Conservation (phyloP, 2,888 invertebrate species). For the Caenorhabditis angaria region DNA sequence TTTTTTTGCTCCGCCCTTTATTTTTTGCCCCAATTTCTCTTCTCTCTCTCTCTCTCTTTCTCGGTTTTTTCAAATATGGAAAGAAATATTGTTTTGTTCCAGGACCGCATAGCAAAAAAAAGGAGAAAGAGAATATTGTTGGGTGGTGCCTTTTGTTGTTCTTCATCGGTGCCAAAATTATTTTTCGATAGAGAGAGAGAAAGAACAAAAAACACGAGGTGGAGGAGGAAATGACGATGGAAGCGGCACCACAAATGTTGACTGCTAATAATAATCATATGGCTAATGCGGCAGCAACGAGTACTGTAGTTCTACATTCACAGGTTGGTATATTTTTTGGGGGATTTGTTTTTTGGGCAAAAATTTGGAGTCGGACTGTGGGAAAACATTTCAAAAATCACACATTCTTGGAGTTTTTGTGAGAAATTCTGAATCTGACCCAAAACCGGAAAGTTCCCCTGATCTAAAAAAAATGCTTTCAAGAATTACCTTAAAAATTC, state of each 20-base stretch:
- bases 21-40: conserved; percentile 10
- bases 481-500: too few relatives aligned
- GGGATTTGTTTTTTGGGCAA: not conserved
- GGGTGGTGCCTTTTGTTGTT: conserved; percentile 2
- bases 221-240: conserved; percentile 33
- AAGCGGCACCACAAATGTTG: conserved; percentile 23
- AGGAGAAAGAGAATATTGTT: not conserved
- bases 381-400: too few relatives aligned
- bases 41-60: conserved; percentile 11
- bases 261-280: conserved; percentile 33
- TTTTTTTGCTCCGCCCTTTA: conserved; percentile 2
- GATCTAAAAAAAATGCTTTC: too few relatives aligned
- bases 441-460: too few relatives aligned
- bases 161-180: too few relatives aligned
- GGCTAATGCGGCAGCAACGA: conserved; percentile 12
- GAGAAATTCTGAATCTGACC: too few relatives aligned
- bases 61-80: conserved; percentile 1
- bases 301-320: conserved; percentile 19
- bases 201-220: conserved; percentile 5
- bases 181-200: not conserved
- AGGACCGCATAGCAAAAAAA: not conserved
- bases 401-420: too few relatives aligned
- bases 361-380: too few relatives aligned
- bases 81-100: conserved; percentile 1
- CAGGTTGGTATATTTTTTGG: conserved; percentile 18